Evolutionary conservation across 2,888 invertebrate species (phyloP).

Genomic region (Dryobota labecula): DNA sequence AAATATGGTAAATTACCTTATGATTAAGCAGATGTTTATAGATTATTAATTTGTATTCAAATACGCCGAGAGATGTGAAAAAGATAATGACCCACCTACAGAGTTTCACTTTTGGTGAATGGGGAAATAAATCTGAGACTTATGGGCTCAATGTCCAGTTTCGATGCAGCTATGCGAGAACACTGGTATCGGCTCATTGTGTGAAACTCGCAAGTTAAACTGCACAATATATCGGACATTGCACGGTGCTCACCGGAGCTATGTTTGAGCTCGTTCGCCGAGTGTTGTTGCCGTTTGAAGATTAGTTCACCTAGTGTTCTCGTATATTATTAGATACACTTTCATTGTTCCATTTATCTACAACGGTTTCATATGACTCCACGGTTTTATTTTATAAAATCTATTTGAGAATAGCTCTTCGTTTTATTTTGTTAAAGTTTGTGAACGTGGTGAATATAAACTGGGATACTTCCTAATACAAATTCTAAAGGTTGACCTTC

Average conservation of each 20-base stretch:
- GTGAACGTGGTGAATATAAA: neutral
- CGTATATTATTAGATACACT: conserved; percentile 10
- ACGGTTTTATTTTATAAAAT: neutral
- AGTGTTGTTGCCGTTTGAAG: conserved; percentile 30
- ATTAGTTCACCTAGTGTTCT: conserved; percentile 39
- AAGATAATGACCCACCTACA: conserved; percentile 33
- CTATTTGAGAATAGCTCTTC: too few relatives aligned
- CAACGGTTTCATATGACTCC: neutral
- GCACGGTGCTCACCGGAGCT: neutral
- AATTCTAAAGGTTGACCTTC: neutral
- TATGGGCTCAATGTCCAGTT: conserved; percentile 6
- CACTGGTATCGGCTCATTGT: conserved; percentile 7
- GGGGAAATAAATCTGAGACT: conserved; percentile 35
- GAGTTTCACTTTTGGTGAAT: conserved; percentile 36
- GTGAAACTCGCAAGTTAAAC: conserved; percentile 9
- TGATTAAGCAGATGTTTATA: conserved; percentile 62
- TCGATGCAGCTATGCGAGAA: neutral
- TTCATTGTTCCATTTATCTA: conserved; percentile 22
- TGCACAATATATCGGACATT: conserved; percentile 6
- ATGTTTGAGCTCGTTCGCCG: conserved; percentile 14
- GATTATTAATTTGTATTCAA: conserved; percentile 61
- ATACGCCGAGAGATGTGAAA: conserved; percentile 35
- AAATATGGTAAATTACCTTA: conserved; percentile 59
- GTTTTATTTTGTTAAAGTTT: neutral
- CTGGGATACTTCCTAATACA: neutral